A percentile compares a stretch with the other conserved stretches of the same genome.
phyloP scores from a whole-genome alignment of 2,113 vertebrate genomes.

The Atractosteus spatula region DNA sequence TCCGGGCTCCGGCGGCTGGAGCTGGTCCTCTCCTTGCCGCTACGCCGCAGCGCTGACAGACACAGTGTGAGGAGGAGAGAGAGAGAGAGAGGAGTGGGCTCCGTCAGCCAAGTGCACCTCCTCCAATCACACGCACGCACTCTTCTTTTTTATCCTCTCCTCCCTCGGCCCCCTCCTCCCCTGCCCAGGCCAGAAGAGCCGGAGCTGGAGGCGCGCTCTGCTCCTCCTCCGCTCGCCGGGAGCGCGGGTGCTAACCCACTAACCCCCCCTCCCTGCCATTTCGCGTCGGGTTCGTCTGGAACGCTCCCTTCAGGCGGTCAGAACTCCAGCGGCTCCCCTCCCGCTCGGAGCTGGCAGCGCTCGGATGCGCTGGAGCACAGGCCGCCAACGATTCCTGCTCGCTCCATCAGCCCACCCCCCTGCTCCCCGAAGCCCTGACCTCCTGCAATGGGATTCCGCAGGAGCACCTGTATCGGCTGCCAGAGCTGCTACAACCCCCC shows the following conservation, averaged over 20 bases:
- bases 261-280: not conserved
- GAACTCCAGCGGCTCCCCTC: not conserved
- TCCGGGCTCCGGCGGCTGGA: too few species aligned
- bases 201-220: too few species aligned
- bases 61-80: not conserved
- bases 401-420: not conserved
- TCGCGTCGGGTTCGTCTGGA: not conserved
- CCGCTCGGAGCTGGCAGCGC: not conserved
- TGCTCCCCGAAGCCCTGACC: not conserved
- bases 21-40: too few species aligned
- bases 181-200: too few species aligned
- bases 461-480: not conserved
- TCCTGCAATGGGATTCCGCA: not conserved
- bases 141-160: not conserved
- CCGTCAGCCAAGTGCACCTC: constrained; percentile 5
- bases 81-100: constrained; percentile 1
- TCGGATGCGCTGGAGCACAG: not conserved
- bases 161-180: not conserved
- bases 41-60: too few species aligned
- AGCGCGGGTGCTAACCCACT: not conserved
- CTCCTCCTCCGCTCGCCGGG: too few species aligned
- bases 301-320: too few species aligned
- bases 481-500: not conserved
- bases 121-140: not conserved
- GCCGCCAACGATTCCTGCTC: too few species aligned